Base-by-base conservation (phyloP, 53 echinoderm and acorn worm species). In the Patiria pectinifera region DNA sequence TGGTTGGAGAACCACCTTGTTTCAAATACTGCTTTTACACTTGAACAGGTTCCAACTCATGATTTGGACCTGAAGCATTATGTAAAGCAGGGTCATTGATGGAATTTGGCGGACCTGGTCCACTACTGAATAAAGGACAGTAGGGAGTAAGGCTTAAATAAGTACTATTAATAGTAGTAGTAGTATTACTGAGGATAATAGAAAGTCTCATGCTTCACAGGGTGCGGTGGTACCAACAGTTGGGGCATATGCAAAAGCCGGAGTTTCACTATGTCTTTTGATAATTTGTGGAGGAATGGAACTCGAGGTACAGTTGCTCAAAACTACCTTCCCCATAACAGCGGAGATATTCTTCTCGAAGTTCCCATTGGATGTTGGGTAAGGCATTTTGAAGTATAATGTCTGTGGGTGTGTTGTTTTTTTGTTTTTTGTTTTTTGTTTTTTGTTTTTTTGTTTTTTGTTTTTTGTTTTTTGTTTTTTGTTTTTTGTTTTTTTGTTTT, bases 351-450 rank as follows among this genome's bases (percentile, higher is more conserved):
- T 18, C 10, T 84, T 84, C 66, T 62, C 84, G 2, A 84, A 84
- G 19, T 84, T 84, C 69, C 84, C 84, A 35, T 44, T 84, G 59
- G 84, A 69, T 66, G 84, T 84, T 35, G 84, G 84, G 84, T 84
- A 66, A 69, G 84, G 53, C 6, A 8, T 53, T 6, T 53, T 53
- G 53, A 53, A 53, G 53, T 53, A 0, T 53, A 8, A 53, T 1
- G 53, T 53, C 53, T 53, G 53, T 53, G 53, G 15, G 66, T 66
- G 19, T 66, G 19, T 11, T 15, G 66, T 66, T 3, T 66, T 15
- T 11, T 4, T 35, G 0, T 35, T 35, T 35, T 35, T 35, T 35
- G 35, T 35, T 35, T 35, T 35, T 35, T 35, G 35, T 35, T 35
- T 35, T 35, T 35, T 35, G 0, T 35, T 35, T 35, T 35, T 35